Conservation (phyloP, 2,888 invertebrate genomes). For the Mycalesis mineus region DNA sequence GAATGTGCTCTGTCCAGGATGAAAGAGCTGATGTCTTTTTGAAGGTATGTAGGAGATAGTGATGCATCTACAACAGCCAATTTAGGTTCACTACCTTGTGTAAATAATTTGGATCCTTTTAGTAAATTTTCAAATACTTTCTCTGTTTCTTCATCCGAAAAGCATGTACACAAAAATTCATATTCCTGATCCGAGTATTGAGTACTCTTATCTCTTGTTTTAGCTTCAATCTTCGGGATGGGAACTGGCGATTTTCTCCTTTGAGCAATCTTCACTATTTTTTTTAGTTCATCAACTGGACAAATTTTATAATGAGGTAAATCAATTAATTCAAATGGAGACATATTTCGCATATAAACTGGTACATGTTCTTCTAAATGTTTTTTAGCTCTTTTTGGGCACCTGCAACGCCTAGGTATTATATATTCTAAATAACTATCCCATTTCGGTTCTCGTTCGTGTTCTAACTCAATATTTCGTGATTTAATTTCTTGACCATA, state of each 20-base stretch:
- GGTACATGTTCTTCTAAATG: conserved; percentile 57
- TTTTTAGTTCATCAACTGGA: conserved; percentile 42
- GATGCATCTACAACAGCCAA: conserved; percentile 37
- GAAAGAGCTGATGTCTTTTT: conserved; percentile 38
- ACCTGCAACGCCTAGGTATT: conserved; percentile 46
- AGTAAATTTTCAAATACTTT: conserved; percentile 35
- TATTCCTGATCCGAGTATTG: conserved; percentile 54
- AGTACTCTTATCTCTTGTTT: conserved; percentile 43
- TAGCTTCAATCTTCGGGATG: conserved; percentile 34
- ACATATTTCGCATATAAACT: conserved; percentile 57
- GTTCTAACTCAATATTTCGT: conserved; percentile 40
- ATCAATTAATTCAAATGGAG: conserved; percentile 44
- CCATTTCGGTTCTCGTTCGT: conserved; percentile 59
- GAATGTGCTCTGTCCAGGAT: conserved; percentile 46
- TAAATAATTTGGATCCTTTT: conserved; percentile 27
- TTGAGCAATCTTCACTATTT: conserved; percentile 46
- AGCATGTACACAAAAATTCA: conserved; percentile 54
- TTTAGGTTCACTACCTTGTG: conserved; percentile 20
- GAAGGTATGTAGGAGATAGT: conserved; percentile 36
- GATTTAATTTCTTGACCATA: conserved; percentile 42
- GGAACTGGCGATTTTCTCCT: conserved; percentile 31
- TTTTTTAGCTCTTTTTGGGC: conserved; percentile 53
- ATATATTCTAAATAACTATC: conserved; percentile 52
- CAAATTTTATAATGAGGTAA: conserved; percentile 57
- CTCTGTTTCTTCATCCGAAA: conserved; percentile 48